A percentile compares a stretch with the other conserved stretches of the same genome.
phyloP scores from a whole-genome alignment of 23 tunicate genomes.

The Halocynthia aurantium region DNA sequence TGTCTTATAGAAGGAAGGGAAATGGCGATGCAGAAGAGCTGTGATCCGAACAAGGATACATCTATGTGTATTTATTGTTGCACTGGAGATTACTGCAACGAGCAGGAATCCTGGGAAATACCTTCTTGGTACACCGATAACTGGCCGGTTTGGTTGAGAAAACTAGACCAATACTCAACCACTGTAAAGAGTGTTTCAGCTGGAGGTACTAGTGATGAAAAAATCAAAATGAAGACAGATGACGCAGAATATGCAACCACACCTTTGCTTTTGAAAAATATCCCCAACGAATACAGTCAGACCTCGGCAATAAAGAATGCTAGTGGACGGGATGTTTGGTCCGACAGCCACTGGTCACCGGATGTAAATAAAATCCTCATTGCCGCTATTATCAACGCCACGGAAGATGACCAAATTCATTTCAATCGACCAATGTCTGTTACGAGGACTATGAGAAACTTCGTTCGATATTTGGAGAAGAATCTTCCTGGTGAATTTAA shows the following conservation, averaged over 20 bases:
- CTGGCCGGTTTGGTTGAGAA: slow-evolving; percentile 13
- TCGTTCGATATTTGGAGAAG: not conserved
- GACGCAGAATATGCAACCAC: not conserved
- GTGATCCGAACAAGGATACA: slow-evolving; percentile 5
- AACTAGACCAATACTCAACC: slow-evolving; percentile 6
- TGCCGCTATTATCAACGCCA: not conserved
- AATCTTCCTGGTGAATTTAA: not conserved
- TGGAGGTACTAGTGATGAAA: not conserved
- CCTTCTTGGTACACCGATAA: slow-evolving; percentile 21
- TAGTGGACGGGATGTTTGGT: not conserved
- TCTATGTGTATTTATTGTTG: slow-evolving; percentile 23
- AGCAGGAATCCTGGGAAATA: not conserved
- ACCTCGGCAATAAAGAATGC: not conserved
- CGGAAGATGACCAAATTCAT: not conserved
- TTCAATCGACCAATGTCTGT: not conserved
- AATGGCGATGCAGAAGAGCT: slow-evolving; percentile 7
- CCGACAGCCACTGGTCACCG: not conserved
- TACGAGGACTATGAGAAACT: slow-evolving; percentile 1
- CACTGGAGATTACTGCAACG: slow-evolving; percentile 14
- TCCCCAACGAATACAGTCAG: not conserved
- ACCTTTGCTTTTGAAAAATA: slow-evolving; percentile 2
- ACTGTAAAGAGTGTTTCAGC: not conserved
- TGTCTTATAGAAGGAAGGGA: slow-evolving; percentile 14
- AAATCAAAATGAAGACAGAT: not conserved
- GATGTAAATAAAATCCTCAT: not conserved